These are phyloP conservation scores for Oryzias dopingdopingensis DNA, from an alignment of 2,797 vertebrate species.

Conservation along the genomic window DNA sequence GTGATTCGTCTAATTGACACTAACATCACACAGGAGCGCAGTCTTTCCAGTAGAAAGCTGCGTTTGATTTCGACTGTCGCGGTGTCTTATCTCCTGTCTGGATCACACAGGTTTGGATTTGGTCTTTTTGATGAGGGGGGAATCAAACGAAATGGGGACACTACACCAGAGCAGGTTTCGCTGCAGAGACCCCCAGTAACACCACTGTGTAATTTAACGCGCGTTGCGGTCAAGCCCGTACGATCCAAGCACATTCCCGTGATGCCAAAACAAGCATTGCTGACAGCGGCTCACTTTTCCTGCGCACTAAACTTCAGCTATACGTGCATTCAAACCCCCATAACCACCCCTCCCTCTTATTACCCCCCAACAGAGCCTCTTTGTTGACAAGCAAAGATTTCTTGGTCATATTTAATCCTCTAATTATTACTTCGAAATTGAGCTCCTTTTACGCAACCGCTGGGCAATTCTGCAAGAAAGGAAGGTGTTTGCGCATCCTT, in stretches of 20 bases:
- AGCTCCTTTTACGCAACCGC: slow-evolving; percentile 21
- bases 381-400: slow-evolving; percentile 64
- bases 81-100: not conserved
- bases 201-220: slow-evolving; percentile 81
- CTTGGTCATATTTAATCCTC: slow-evolving; percentile 40
- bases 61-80: not conserved
- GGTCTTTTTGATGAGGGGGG: too few species aligned
- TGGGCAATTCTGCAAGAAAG: slow-evolving; percentile 17
- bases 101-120: too few species aligned
- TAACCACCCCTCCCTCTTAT: slow-evolving; percentile 2
- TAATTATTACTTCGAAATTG: slow-evolving; percentile 19
- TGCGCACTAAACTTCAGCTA: slow-evolving; percentile 77
- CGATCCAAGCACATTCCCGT: slow-evolving; percentile 84
- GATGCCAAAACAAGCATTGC: slow-evolving; percentile 86
- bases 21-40: not conserved
- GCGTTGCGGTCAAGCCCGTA: slow-evolving; percentile 79
- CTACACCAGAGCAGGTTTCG: slow-evolving; percentile 63
- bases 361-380: slow-evolving; percentile 63
- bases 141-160: slow-evolving; percentile 20
- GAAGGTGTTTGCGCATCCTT: slow-evolving; percentile 23
- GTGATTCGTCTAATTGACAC: slow-evolving; percentile 8
- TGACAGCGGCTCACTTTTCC: slow-evolving; percentile 80
- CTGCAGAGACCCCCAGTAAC: slow-evolving; percentile 72
- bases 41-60: not conserved
- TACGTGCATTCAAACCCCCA: slow-evolving; percentile 49